Conservation (phyloP, 2,113 vertebrate genomes). For the Rhea americana region DNA sequence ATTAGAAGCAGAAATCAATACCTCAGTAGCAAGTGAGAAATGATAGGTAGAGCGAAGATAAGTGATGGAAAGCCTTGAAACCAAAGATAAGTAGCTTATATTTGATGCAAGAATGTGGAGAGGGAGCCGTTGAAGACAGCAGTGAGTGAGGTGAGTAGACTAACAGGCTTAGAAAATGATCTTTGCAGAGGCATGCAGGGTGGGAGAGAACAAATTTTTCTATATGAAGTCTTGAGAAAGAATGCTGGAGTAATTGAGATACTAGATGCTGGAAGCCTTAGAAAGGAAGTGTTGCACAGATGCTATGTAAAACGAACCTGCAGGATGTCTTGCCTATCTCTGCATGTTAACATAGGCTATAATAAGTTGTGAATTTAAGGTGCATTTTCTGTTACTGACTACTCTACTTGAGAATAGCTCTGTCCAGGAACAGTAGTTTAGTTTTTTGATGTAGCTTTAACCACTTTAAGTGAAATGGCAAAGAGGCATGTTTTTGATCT, state of each 20-base stretch:
- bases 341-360: neutral
- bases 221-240: neutral
- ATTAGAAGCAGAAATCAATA: neutral
- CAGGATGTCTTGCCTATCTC: neutral
- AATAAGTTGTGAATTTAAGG: neutral
- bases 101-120: neutral
- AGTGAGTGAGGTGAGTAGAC: neutral
- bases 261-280: fast-evolving
- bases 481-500: neutral
- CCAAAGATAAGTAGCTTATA: neutral
- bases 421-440: neutral
- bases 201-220: neutral
- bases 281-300: neutral
- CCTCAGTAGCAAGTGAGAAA: neutral
- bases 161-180: neutral
- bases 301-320: fast-evolving
- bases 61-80: neutral
- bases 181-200: neutral
- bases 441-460: neutral
- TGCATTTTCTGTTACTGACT: neutral
- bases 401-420: neutral
- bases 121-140: neutral
- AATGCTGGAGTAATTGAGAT: neutral
- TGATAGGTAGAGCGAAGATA: neutral
- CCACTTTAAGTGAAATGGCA: neutral